Conservation (phyloP, 2,797 vertebrate species). For the Halcyon badia region DNA sequence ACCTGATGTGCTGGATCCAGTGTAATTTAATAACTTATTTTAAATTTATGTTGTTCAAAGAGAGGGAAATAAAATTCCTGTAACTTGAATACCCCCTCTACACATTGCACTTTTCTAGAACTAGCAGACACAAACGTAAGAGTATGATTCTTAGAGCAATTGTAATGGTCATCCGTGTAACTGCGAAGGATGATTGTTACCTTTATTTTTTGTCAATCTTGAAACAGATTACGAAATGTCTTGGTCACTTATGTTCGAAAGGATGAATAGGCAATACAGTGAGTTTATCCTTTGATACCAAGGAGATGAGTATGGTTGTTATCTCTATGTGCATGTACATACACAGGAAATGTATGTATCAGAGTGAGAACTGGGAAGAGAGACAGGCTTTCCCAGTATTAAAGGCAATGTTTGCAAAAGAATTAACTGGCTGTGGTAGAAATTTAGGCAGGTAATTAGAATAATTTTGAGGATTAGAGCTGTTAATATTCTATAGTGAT, state of each 20-base stretch:
- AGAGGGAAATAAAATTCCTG: slow-evolving; percentile 4
- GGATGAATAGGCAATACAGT: neutral
- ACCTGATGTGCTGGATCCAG: slow-evolving; percentile 15
- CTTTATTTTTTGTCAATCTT: neutral
- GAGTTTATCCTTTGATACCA: neutral
- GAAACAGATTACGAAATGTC: neutral
- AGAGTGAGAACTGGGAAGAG: neutral
- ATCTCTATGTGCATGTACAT: neutral
- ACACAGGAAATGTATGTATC: neutral
- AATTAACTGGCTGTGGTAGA: neutral
- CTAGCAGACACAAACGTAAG: neutral
- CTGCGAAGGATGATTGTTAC: neutral
- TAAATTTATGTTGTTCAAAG: neutral
- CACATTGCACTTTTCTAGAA: slow-evolving; percentile 36
- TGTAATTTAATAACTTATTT: slow-evolving; percentile 55
- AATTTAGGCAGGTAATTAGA: neutral
- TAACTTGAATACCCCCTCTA: neutral
- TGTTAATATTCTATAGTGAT: neutral
- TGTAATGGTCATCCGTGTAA: neutral
- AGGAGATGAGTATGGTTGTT: neutral
- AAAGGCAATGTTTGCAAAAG: neutral
- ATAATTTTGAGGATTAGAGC: neutral
- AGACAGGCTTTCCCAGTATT: neutral
- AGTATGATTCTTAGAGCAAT: neutral
- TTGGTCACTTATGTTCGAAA: neutral